phyloP scores from a whole-genome alignment of 2,113 vertebrate species.

The human (Homo sapiens) region GRCh38 chr4:10633001-10633500 shows the following conservation, averaged over 20 bases:
- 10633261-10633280: neutral
- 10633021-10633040: neutral
- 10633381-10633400: neutral
- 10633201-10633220: neutral
- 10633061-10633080: neutral
- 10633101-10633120: neutral
- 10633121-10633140: neutral
- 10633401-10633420: neutral
- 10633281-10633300: neutral
- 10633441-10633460: neutral
- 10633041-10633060: neutral
- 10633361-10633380: neutral
- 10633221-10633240: neutral
- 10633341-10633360: too few relatives aligned
- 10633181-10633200: neutral
- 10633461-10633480: too few relatives aligned
- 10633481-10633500: neutral
- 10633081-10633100: neutral
- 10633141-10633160: neutral
- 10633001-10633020: neutral
- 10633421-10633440: neutral
- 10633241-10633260: neutral
- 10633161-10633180: neutral
- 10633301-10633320: rapidly evolving
- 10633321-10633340: neutral